A percentile compares a stretch with the other conserved stretches of the same genome.
These are phyloP conservation scores for Drosophila sproati DNA, from an alignment of 1,140 invertebrate genomes.

Conservation along the genomic window DNA sequence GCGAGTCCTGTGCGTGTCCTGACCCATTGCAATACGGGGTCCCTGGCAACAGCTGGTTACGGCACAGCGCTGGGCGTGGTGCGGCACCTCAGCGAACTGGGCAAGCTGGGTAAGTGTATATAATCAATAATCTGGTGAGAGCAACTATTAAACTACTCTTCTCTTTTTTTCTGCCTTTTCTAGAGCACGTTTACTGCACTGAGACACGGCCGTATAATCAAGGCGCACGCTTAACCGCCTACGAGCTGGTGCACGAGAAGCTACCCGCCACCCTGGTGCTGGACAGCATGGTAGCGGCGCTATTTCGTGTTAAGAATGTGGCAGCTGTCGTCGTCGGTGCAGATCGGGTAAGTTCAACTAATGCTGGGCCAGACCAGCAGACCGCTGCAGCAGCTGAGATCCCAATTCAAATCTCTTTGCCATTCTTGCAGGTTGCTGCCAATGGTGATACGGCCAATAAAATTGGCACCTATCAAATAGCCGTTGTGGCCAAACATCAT, in stretches of 20 bases:
- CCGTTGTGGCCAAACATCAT: conserved; percentile 96
- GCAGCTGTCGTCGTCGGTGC: conserved; percentile 94
- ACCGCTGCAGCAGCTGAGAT: background rate
- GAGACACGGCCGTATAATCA: conserved; percentile 99
- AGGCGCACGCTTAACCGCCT: conserved; percentile 97
- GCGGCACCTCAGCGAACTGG: conserved; percentile 89
- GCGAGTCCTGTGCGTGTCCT: conserved; percentile 89
- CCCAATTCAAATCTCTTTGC: background rate
- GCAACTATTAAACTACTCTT: background rate
- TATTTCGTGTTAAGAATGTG: conserved; percentile 93
- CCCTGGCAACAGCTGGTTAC: conserved; percentile 97
- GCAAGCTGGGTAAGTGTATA: conserved; percentile 88
- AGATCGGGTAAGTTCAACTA: conserved; percentile 89
- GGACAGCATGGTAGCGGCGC: conserved; percentile 96
- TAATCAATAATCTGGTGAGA: background rate
- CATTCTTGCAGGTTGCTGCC: conserved; percentile 88
- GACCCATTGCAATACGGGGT: conserved; percentile 99
- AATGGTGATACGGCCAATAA: conserved; percentile 99
- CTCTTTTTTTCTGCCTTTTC: conserved; percentile 83
- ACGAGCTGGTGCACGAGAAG: conserved; percentile 96
- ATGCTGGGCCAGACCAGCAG: too few species aligned
- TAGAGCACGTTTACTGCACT: conserved; percentile 96
- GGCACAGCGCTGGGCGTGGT: conserved; percentile 99
- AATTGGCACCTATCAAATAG: conserved; percentile 99
- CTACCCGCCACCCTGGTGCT: conserved; percentile 97